Evolutionary conservation across 1,140 invertebrate genomes (phyloP).

Genomic region (Eufriesea mexicana): DNA sequence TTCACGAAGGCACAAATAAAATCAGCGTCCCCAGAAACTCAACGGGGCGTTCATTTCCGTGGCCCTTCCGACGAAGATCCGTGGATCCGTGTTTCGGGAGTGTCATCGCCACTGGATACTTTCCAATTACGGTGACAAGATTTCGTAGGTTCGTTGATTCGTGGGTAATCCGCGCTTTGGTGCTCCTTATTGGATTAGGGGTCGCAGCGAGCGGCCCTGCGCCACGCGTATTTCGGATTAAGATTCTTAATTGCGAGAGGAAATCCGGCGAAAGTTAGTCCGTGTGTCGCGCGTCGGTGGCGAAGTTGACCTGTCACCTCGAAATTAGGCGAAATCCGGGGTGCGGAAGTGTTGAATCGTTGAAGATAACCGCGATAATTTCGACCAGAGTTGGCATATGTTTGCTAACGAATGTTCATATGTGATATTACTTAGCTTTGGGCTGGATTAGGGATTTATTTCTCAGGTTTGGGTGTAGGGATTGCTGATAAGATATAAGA

Average conservation of each 20-base stretch:
- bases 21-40: background rate
- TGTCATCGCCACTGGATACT: slow-evolving; percentile 60
- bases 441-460: too few species aligned
- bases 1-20: background rate
- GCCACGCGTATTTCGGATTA: slow-evolving; percentile 48
- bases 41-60: background rate
- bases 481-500: too few species aligned
- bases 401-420: too few species aligned
- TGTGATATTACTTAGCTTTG: too few species aligned
- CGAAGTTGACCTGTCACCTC: too few species aligned
- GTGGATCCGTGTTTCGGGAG: background rate
- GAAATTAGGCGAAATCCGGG: too few species aligned
- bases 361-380: too few species aligned
- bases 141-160: slow-evolving; percentile 52
- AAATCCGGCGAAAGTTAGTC: slow-evolving; percentile 4
- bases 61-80: background rate
- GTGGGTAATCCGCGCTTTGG: slow-evolving; percentile 42
- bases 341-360: too few species aligned
- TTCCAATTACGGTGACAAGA: slow-evolving; percentile 58
- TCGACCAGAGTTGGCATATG: too few species aligned
- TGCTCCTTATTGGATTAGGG: slow-evolving; percentile 55
- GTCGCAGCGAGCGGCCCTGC: slow-evolving; percentile 34
- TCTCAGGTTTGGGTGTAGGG: too few species aligned
- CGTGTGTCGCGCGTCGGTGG: background rate
- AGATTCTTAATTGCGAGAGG: slow-evolving; percentile 40